Conservation (phyloP, 2,797 vertebrate species). For the Sebastes trivittatus region DNA sequence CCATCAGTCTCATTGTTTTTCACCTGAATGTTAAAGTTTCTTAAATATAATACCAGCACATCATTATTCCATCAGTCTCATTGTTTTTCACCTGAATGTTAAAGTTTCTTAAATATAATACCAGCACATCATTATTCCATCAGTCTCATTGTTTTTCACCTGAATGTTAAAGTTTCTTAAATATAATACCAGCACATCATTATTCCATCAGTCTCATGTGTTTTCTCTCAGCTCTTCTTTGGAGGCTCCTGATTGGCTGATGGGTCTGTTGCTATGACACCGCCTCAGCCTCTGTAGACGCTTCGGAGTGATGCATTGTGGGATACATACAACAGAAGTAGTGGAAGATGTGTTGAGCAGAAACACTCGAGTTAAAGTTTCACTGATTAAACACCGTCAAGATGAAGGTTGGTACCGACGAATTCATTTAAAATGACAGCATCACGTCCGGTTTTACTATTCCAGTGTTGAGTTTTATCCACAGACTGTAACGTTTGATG, state of each 20-base stretch:
- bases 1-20: too few species aligned
- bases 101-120: too few species aligned
- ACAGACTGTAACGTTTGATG: too few species aligned
- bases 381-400: not conserved
- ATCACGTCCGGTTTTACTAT: not conserved
- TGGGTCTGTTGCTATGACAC: conserved; percentile 72
- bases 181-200: too few species aligned
- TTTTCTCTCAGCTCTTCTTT: not conserved
- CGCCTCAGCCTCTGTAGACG: conserved; percentile 70
- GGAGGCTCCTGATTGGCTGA: conserved; percentile 45
- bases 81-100: too few species aligned
- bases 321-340: conserved; percentile 34
- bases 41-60: too few species aligned
- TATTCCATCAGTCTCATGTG: too few species aligned
- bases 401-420: conserved; percentile 77
- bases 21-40: too few species aligned
- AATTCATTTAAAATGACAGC: fast-evolving
- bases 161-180: too few species aligned
- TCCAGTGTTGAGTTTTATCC: not conserved
- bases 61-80: too few species aligned
- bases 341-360: conserved; percentile 19
- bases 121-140: too few species aligned
- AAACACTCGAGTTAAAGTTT: not conserved
- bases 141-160: too few species aligned
- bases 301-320: conserved; percentile 69